Evolutionary conservation across 2,888 invertebrate genomes (phyloP), one percentile per base, ranked within the genome.

Genomic region (Physocephala rufipes): DNA sequence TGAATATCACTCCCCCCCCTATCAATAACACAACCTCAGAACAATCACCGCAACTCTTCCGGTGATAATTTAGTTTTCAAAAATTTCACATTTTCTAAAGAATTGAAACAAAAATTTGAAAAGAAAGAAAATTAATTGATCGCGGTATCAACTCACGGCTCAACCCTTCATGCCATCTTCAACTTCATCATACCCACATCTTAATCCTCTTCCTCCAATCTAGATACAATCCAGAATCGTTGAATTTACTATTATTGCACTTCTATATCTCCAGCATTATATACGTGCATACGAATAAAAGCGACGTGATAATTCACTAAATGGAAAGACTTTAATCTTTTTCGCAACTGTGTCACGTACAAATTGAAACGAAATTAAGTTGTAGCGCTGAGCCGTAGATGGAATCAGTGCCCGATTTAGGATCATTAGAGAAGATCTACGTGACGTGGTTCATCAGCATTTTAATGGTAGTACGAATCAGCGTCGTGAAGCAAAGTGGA

Each of bases 261-360:
- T 68, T 71, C 63, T 62, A 71, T 69, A 53, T 53, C 73, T 12
- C 62, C 69, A 66, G 53, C 67, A 61, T 69, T 55, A 51, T 13
- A 36, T 36, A 15, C 36, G 2, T 36, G 9, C 3, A 16, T 28
- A 36, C 28, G 21, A 30, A 26, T 3, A n/a, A 43, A 47, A 7
- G 55, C 26, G 58, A 15, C 21, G 24, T 58, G 16, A 45, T 45
- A 21, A 13, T n/a, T 12, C 66, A 7, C n/a, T n/a, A 16, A 26
- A 28, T n/a, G 26, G 12, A 28, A 43, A 49, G 24, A 53, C 19
- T 15, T 49, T 26, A 58, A 58, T n/a, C 26, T 26, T 36, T 76
- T 76, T 26, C 67, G 77, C 79, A 80, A 78, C 78, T 79, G 82
- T 71, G 78, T 76, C 81, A 81, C 81, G 81, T 81, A 76, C 78